A percentile compares a stretch with the other conserved stretches of the same genome.
Evolutionary conservation across 2,797 vertebrate genomes (phyloP).

Genomic region (Phoebastria nigripes): DNA sequence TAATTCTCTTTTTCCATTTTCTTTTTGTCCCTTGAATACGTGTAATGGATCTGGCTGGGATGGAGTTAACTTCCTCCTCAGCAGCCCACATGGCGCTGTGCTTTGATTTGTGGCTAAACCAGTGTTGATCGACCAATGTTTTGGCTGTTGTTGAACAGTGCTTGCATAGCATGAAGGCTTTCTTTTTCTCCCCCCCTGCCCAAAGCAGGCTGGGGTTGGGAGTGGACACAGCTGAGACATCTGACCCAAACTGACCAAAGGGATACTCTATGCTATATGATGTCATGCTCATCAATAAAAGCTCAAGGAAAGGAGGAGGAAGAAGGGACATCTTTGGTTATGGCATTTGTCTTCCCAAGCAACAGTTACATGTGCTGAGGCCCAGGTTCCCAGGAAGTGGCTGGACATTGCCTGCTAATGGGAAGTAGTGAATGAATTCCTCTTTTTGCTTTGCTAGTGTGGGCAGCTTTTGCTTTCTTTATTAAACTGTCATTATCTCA

Average conservation of each 20-base stretch:
- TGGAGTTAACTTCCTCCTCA: background rate
- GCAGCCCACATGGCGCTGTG: background rate
- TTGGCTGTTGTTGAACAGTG: background rate
- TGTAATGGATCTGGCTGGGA: background rate
- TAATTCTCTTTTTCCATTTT: background rate
- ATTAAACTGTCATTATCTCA: background rate
- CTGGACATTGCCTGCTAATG: background rate
- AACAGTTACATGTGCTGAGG: background rate
- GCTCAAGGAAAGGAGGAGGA: background rate
- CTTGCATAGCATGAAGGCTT: background rate
- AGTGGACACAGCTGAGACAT: background rate
- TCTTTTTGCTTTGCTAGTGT: background rate
- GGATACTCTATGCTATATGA: background rate
- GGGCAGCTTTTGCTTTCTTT: background rate
- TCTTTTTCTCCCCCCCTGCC: background rate
- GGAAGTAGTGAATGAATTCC: background rate
- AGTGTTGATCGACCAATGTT: background rate
- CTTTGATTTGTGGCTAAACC: background rate
- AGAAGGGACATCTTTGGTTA: background rate
- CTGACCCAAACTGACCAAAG: background rate
- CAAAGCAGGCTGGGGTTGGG: background rate
- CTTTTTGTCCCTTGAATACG: background rate
- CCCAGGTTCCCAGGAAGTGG: rapidly evolving
- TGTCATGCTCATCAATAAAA: background rate
- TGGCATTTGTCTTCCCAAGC: background rate